Evolutionary conservation across 2,888 invertebrate genomes (phyloP), one percentile per base, ranked within the genome.

Genomic region (Nycteola revayana): DNA sequence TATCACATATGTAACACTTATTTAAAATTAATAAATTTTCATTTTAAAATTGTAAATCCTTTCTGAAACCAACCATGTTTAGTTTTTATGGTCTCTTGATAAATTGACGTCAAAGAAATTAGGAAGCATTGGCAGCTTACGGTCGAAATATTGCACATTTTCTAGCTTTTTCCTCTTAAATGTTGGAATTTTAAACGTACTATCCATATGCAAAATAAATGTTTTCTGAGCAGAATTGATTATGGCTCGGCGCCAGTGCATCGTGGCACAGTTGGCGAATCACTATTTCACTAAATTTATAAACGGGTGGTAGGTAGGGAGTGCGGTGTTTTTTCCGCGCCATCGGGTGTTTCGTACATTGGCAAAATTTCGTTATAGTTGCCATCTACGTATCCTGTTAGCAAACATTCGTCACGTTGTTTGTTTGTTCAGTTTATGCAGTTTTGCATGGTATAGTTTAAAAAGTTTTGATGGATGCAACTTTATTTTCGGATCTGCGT

Each of bases 181-280:
- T 24, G 42, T 42, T 42, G 36, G 37, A 36, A 41, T 39, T 47
- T 50, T 36, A 46, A 36, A 38, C 18, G 37, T 36, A 42, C n/a
- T n/a, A 43, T 36, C 42, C 42, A 39, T 42, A 28, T 42, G 40
- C 31, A 52, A 47, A 49, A n/a, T n/a, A 45, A 49, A 53, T 45
- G 41, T 46, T 40, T 18, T 23, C 25, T 21, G 32, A 50, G 47
- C 40, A 46, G 51, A 54, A 62, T 60, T 64, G 63, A 59, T 63
- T 57, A 63, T 59, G 57, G 66, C 66, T 37, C 49, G 37, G 26
- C 39, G 61, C 66, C 57, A 63, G 57, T 43, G 36, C 35, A 50
- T 32, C 34, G 34, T 37, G 49, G 35, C 44, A 43, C 60, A 55
- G 50, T 62, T 58, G 46, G 54, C 49, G 50, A 49, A 50, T 57